These are phyloP conservation scores for Argyra leucocephala DNA, from an alignment of 2,888 invertebrate species.

Conservation along the genomic window DNA sequence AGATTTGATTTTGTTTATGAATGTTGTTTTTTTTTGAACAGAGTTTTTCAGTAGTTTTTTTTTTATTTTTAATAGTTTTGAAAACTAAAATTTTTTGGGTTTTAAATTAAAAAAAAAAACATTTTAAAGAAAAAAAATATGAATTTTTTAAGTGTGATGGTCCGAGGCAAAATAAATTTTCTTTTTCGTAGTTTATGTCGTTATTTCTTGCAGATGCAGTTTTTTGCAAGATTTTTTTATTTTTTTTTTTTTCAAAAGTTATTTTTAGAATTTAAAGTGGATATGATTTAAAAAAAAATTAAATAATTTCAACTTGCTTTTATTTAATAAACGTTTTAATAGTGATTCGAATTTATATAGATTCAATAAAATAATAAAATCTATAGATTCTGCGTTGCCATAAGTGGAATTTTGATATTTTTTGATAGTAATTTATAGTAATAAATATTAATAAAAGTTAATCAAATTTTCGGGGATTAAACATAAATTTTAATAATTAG, in stretches of 20 bases:
- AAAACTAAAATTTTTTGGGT: background rate
- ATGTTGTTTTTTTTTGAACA: too few species aligned
- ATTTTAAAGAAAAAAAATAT: background rate
- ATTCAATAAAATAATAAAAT: too few species aligned
- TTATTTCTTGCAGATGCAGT: background rate
- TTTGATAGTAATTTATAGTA: too few species aligned
- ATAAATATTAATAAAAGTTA: too few species aligned
- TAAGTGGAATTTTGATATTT: too few species aligned
- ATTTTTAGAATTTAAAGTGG: background rate
- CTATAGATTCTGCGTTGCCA: too few species aligned
- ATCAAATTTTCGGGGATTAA: too few species aligned
- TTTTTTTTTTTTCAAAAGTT: background rate
- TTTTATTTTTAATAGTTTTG: background rate
- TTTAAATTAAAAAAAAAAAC: background rate
- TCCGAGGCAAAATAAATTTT: background rate
- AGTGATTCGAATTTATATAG: too few species aligned
- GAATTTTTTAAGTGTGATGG: background rate
- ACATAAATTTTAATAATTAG: too few species aligned
- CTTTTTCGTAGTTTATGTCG: background rate
- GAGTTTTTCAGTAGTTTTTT: background rate
- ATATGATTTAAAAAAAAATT: background rate
- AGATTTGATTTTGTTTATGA: too few species aligned
- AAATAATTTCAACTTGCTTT: slow-evolving; percentile 13
- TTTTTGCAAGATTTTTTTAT: background rate
- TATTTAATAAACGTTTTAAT: too few species aligned